phyloP scores from a whole-genome alignment of 2,888 invertebrate genomes.

The Andrena trimmerana region DNA sequence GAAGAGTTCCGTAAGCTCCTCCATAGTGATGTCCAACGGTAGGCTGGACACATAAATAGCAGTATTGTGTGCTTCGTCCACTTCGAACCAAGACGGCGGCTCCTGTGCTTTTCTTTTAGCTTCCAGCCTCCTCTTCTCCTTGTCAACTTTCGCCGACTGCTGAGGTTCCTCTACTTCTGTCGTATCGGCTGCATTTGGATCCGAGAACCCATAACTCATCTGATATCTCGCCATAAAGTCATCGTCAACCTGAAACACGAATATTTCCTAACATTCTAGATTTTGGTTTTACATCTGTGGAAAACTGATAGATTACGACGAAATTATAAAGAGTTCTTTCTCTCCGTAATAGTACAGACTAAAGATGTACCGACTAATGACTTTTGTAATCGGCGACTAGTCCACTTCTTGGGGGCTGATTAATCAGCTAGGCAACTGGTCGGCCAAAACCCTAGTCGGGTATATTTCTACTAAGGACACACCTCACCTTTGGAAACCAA shows the following conservation, averaged over 20 bases:
- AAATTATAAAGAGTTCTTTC: too few relatives aligned
- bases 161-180: conserved; percentile 78
- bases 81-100: conserved; percentile 95
- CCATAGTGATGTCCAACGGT: conserved; percentile 94
- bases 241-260: conserved; percentile 90
- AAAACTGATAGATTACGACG: neutral
- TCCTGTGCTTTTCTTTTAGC: conserved; percentile 86
- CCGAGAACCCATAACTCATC: conserved; percentile 95
- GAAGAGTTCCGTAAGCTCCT: conserved; percentile 96
- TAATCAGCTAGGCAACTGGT: too few relatives aligned
- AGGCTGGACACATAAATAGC: conserved; percentile 98
- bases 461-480: conserved; percentile 1
- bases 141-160: conserved; percentile 84
- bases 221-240: conserved; percentile 98
- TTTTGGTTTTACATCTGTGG: neutral
- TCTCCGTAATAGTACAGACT: too few relatives aligned
- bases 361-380: too few relatives aligned
- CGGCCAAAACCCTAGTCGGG: too few relatives aligned
- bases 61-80: conserved; percentile 94
- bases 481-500: conserved; percentile 95
- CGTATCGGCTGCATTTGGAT: conserved; percentile 85
- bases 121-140: conserved; percentile 79
- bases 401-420: too few relatives aligned
- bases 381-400: too few relatives aligned
- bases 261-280: conserved; percentile 1